Conservation (phyloP, 2,888 invertebrate species). For the Malthinus flaveolus region DNA sequence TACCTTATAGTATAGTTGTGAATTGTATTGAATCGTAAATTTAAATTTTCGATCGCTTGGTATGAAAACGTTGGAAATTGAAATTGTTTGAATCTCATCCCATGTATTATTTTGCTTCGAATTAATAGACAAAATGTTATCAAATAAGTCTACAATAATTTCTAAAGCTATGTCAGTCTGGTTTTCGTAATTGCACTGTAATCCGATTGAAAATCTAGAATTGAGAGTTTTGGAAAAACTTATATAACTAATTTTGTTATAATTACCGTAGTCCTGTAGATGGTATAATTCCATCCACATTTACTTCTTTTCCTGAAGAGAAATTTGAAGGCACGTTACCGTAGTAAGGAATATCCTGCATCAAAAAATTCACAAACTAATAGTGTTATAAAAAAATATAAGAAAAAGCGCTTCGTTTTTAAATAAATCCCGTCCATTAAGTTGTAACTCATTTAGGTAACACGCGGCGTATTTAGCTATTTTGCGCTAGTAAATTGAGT, state of each 20-base stretch:
- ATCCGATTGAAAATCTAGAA: slow-evolving; percentile 67
- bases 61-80: slow-evolving; percentile 57
- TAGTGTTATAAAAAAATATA: not conserved
- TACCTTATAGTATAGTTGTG: slow-evolving; percentile 63
- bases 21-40: slow-evolving; percentile 65
- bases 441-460: too few species aligned
- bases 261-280: not conserved
- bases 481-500: too few species aligned
- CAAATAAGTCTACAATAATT: slow-evolving; percentile 59
- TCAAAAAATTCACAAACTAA: not conserved
- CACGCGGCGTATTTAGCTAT: too few species aligned
- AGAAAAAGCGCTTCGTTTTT: not conserved
- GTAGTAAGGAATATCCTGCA: not conserved
- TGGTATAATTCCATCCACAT: not conserved
- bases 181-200: slow-evolving; percentile 69
- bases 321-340: slow-evolving; percentile 4
- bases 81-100: slow-evolving; percentile 59
- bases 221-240: not conserved
- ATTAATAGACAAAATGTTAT: slow-evolving; percentile 57
- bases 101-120: slow-evolving; percentile 55
- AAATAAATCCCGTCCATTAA: too few species aligned
- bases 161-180: slow-evolving; percentile 73
- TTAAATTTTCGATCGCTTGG: slow-evolving; percentile 65
- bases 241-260: not conserved
- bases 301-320: not conserved